Conservation (phyloP, 1,140 invertebrate species). For the Linepithema humile region DNA sequence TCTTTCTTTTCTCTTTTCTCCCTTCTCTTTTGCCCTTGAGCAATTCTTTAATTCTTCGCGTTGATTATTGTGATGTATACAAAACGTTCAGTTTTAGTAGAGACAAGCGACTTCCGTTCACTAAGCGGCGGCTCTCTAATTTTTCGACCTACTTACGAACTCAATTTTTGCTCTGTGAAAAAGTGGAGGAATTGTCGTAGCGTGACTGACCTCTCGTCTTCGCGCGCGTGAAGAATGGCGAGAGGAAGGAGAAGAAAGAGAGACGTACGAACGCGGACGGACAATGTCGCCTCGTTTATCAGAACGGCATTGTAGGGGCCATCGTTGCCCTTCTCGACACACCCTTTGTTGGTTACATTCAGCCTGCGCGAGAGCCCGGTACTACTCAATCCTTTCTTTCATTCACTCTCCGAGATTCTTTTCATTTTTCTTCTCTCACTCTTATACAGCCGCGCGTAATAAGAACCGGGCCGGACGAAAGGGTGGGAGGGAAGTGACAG, state of each 20-base stretch:
- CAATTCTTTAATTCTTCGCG: neutral
- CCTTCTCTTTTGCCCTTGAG: too few species aligned
- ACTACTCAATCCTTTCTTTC: constrained; percentile 84
- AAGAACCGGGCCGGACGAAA: constrained; percentile 28
- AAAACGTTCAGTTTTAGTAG: too few species aligned
- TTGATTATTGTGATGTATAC: neutral
- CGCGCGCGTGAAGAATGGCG: constrained; percentile 46
- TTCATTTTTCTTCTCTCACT: constrained; percentile 78
- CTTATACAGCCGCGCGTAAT: constrained; percentile 44
- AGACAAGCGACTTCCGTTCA: neutral
- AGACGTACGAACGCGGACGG: constrained; percentile 54
- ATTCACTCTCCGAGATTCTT: constrained; percentile 73
- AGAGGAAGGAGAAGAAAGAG: constrained; percentile 39
- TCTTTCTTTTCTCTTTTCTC: neutral
- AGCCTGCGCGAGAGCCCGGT: constrained; percentile 69
- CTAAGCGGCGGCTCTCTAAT: neutral
- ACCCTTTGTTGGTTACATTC: constrained; percentile 83
- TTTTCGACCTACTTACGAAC: constrained; percentile 41
- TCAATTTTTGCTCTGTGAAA: constrained; percentile 58
- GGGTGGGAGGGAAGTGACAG: neutral
- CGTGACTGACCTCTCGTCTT: constrained; percentile 52
- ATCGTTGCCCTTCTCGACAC: constrained; percentile 81
- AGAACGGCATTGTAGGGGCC: constrained; percentile 76
- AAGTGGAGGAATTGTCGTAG: constrained; percentile 34
- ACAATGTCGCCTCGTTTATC: constrained; percentile 78